These are phyloP conservation scores for Ophion costatus DNA, from an alignment of 2,888 invertebrate genomes.

Conservation along the genomic window DNA sequence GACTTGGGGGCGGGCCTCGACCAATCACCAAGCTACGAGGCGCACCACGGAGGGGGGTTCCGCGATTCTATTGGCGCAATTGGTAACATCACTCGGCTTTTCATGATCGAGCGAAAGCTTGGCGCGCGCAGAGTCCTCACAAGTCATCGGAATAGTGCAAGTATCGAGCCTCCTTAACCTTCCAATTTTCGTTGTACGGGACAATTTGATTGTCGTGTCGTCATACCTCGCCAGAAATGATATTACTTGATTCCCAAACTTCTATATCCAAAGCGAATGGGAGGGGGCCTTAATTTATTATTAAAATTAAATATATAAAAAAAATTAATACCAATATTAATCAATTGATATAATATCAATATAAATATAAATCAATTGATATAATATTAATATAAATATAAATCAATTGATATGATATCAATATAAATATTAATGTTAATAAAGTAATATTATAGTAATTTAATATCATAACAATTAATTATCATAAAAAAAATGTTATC, in stretches of 20 bases:
- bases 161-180: constrained; percentile 15
- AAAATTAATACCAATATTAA: neutral
- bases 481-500: too few relatives aligned
- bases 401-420: neutral
- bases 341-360: too few relatives aligned
- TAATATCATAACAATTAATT: too few relatives aligned
- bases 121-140: neutral
- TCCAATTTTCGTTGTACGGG: constrained; percentile 20
- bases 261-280: neutral
- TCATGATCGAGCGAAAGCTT: too few relatives aligned
- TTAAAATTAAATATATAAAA: neutral
- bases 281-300: neutral
- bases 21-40: too few relatives aligned
- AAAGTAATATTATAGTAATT: too few relatives aligned
- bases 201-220: too few relatives aligned
- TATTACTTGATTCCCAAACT: neutral
- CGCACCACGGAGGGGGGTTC: too few relatives aligned
- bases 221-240: constrained; percentile 27
- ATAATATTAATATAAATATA: neutral
- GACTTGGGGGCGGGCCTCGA: too few relatives aligned
- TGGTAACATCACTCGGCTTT: neutral
- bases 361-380: neutral
- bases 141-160: neutral
- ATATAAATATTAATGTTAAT: neutral
- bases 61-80: too few relatives aligned